Base-by-base conservation (phyloP, 2,113 vertebrate genomes). In the Pedionomus torquatus region DNA sequence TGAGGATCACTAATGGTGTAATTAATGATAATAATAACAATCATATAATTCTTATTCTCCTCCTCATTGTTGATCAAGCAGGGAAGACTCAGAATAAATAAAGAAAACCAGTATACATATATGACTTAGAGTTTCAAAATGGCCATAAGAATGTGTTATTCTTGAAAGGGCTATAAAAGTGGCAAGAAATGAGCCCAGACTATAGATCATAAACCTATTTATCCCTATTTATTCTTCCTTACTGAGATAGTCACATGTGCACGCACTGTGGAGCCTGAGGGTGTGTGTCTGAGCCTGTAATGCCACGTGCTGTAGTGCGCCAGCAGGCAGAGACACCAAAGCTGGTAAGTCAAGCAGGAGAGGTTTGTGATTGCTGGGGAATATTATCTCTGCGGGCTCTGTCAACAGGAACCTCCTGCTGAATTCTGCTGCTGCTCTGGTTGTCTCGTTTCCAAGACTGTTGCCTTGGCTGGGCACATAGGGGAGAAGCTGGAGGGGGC, bases 401-500 rank as follows among this genome's bases (percentile, higher is more conserved):
- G 24, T 33, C 9, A 2, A 0, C 0, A 4, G 78, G 35, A 91
- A 5, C 57, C 31, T 87, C 64, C 44, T 17, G 0, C 1, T 30
- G 41, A 41, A 18, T 48, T 66, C 11, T 46, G 4, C 30, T 68
- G 64, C 64, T 68, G 66, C 58, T 84, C 72, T 54, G 16, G 35
- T 51, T 30, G 6, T 43, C 69, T 60, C 30, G 0, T 76, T 64
- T 61, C 75, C 52, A 63, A 82, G 30, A 9, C 28, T 4, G 12
- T 24, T 80, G 86, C 43, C 83, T 92, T 66, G 68, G 44, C n/a
- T 43, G 76, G 12, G 17, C 35, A 4, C 0, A 0, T 3, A 17
- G 61, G 33, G 76, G 76, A 86, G 70, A 24, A 49, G 20, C 5
- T 5, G 6, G 71, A 1, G 55, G 84, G 41, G 61, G n/a, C n/a